These are phyloP conservation scores for Dendronephthya gigantea DNA, from an alignment of 64 coral and sea anemone genomes.

Conservation along the genomic window DNA sequence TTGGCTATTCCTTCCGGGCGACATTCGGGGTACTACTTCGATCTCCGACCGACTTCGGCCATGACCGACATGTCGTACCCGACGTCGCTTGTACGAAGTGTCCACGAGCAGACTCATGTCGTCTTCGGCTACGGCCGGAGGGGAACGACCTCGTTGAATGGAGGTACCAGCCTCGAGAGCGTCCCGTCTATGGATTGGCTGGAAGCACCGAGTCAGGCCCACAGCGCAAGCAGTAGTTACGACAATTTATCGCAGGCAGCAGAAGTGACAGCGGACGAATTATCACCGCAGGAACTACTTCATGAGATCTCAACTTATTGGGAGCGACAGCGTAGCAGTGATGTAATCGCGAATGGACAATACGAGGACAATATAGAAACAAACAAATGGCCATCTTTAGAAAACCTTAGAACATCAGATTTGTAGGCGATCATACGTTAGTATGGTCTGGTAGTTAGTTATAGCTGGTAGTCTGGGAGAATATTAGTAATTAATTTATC, in stretches of 20 bases:
- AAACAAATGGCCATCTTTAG: slow-evolving; percentile 5
- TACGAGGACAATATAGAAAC: neutral
- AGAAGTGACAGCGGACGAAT: neutral
- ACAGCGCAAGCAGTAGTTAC: neutral
- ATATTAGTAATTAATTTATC: too few species aligned
- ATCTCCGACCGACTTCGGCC: neutral
- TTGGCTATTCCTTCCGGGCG: neutral
- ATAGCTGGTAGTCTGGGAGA: too few species aligned
- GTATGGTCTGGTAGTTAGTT: too few species aligned
- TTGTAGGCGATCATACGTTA: neutral
- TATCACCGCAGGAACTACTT: neutral
- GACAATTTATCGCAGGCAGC: neutral
- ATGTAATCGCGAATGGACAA: neutral
- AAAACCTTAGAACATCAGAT: slow-evolving; percentile 6
- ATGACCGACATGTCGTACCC: neutral
- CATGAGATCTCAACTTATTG: neutral
- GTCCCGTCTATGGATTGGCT: neutral
- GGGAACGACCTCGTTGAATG: neutral
- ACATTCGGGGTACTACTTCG: neutral
- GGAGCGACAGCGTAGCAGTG: neutral
- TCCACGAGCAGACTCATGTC: neutral
- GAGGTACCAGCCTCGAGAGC: neutral
- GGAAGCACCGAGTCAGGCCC: neutral
- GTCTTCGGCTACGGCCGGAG: neutral
- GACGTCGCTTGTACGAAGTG: neutral